Evolutionary conservation across 2,797 vertebrate genomes (phyloP).

Genomic region (Austrolebias charrua): DNA sequence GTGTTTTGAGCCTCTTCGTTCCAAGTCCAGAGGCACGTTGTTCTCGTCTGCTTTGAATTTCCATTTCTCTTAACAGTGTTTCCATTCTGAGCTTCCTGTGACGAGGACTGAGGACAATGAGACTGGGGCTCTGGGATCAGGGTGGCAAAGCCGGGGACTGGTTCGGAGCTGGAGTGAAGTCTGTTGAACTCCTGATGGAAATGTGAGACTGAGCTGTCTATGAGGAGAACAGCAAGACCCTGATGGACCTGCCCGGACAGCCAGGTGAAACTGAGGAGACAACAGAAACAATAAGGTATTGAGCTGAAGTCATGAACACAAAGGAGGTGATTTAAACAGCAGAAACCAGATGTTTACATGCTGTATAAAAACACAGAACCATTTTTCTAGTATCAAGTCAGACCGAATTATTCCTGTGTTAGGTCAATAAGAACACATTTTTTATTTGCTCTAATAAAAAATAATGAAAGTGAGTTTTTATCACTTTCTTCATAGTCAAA

Average conservation of each 20-base stretch:
- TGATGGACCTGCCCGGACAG: conserved; percentile 89
- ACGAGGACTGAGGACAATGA: neutral
- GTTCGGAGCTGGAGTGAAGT: conserved; percentile 83
- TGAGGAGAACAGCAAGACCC: conserved; percentile 84
- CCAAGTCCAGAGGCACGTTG: neutral
- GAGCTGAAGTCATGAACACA: neutral
- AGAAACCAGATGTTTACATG: too few species aligned
- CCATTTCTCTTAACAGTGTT: neutral
- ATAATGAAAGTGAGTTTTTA: too few species aligned
- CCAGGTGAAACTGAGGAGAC: conserved; percentile 86
- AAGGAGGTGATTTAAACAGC: too few species aligned
- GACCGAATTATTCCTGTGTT: too few species aligned
- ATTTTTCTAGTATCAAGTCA: too few species aligned
- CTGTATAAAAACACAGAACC: too few species aligned
- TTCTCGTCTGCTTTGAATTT: conserved; percentile 14
- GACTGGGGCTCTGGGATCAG: conserved; percentile 59
- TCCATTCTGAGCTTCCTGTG: neutral
- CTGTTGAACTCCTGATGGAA: conserved; percentile 88
- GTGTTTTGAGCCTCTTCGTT: conserved; percentile 19
- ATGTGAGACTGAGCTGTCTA: conserved; percentile 80
- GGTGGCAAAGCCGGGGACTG: conserved; percentile 76
- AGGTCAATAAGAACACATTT: too few species aligned
- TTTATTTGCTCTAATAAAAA: too few species aligned
- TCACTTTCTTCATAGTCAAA: too few species aligned
- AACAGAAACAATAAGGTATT: neutral